Conservation (phyloP, 2,888 invertebrate genomes). For the Diaprepes abbreviatus region DNA sequence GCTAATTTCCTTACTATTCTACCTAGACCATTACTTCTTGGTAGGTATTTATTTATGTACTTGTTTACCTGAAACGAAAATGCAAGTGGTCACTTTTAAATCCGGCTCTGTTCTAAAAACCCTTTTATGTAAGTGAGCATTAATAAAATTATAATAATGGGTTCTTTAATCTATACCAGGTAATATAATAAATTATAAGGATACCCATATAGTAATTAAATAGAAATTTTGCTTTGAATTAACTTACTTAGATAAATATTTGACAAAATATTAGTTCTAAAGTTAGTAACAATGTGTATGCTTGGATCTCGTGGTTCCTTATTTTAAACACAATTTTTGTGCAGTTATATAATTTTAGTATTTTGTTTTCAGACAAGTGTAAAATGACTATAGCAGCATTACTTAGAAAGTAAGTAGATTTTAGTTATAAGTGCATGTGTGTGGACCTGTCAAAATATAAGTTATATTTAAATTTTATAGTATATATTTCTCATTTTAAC, state of each 20-base stretch:
- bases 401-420: constrained; percentile 1
- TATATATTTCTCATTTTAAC: too few relatives aligned
- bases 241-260: constrained; percentile 7
- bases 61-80: too few relatives aligned
- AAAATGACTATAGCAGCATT: constrained; percentile 11
- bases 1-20: too few relatives aligned
- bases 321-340: not conserved
- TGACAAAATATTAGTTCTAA: not conserved
- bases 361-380: not conserved
- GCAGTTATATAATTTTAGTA: not conserved
- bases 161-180: not conserved
- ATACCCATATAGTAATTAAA: not conserved
- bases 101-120: too few relatives aligned
- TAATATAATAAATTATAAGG: constrained; percentile 1
- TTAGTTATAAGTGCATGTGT: too few relatives aligned
- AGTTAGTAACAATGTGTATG: not conserved
- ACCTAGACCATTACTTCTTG: too few relatives aligned
- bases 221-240: not conserved
- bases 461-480: too few relatives aligned
- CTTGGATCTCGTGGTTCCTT: not conserved
- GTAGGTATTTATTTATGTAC: too few relatives aligned
- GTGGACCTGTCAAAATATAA: too few relatives aligned
- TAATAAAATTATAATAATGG: not conserved
- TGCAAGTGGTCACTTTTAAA: too few relatives aligned
- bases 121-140: too few relatives aligned